phyloP scores from a whole-genome alignment of 2,113 vertebrate genomes.

The Gymnocephalus cernua region DNA sequence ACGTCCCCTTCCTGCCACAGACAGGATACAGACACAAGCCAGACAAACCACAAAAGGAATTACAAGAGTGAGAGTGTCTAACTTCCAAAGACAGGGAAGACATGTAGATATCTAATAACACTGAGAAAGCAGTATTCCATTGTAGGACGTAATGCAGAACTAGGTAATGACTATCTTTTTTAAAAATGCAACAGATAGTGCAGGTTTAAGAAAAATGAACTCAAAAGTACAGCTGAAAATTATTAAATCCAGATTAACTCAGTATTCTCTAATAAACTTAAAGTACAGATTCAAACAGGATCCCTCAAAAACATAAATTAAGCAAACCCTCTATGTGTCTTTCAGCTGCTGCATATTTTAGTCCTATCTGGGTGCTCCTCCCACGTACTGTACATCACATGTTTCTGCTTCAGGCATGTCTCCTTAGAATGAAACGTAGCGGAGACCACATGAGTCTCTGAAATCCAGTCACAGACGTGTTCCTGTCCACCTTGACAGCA shows the following conservation, averaged over 20 bases:
- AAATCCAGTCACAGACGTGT: constrained; percentile 43
- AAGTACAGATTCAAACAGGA: constrained; percentile 11
- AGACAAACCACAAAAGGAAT: constrained; percentile 30
- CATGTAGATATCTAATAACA: constrained; percentile 5
- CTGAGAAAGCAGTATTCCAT: background rate
- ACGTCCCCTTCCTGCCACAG: constrained; percentile 18
- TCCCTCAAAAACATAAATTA: constrained; percentile 12
- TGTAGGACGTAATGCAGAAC: background rate
- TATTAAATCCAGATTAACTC: constrained; percentile 18
- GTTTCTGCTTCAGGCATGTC: constrained; percentile 32
- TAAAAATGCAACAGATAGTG: constrained; percentile 6
- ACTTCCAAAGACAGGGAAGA: constrained; percentile 27
- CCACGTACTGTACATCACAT: constrained; percentile 47
- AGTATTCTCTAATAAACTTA: background rate
- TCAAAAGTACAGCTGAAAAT: constrained; percentile 10
- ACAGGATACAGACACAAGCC: constrained; percentile 39
- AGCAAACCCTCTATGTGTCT: constrained; percentile 20
- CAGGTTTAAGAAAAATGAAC: background rate
- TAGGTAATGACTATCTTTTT: background rate
- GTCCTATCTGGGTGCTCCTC: constrained; percentile 45
- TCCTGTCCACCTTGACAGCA: constrained; percentile 31
- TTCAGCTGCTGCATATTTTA: constrained; percentile 40
- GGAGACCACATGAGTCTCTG: constrained; percentile 18
- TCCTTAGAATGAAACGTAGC: constrained; percentile 19
- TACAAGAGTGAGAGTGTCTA: background rate